phyloP scores from a whole-genome alignment of 2,888 invertebrate species.

The Spilosoma lubricipeda region DNA sequence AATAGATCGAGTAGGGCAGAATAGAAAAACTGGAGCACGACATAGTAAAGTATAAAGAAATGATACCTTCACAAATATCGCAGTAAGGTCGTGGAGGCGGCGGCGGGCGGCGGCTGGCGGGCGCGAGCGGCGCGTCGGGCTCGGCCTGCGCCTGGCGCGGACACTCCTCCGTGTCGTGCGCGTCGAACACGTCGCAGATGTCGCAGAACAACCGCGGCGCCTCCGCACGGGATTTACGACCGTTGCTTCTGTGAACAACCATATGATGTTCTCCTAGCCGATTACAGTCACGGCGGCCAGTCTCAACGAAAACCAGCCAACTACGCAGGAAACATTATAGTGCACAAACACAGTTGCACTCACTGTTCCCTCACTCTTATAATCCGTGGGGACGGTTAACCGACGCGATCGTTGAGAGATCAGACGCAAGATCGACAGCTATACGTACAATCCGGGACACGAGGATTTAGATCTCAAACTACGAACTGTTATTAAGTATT shows the following conservation, averaged over 20 bases:
- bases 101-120: slow-evolving; percentile 52
- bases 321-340: too few relatives aligned
- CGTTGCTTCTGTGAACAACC: slow-evolving; percentile 69
- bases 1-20: not conserved
- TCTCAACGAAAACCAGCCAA: too few relatives aligned
- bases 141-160: slow-evolving; percentile 91
- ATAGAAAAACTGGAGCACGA: not conserved
- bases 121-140: slow-evolving; percentile 61
- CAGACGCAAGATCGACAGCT: too few relatives aligned
- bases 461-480: too few relatives aligned
- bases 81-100: slow-evolving; percentile 92
- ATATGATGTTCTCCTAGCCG: too few relatives aligned
- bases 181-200: slow-evolving; percentile 98
- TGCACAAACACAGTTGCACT: too few relatives aligned
- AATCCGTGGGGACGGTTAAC: too few relatives aligned
- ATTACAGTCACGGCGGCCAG: too few relatives aligned
- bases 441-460: too few relatives aligned
- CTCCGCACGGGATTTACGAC: slow-evolving; percentile 80
- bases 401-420: too few relatives aligned
- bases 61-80: slow-evolving; percentile 95
- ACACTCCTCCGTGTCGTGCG: slow-evolving; percentile 99
- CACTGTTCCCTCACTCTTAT: too few relatives aligned
- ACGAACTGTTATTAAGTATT: too few relatives aligned
- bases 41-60: not conserved
- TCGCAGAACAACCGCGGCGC: slow-evolving; percentile 97